phyloP scores from a whole-genome alignment of 2,113 vertebrate species.

The Nesoenas mayeri region DNA sequence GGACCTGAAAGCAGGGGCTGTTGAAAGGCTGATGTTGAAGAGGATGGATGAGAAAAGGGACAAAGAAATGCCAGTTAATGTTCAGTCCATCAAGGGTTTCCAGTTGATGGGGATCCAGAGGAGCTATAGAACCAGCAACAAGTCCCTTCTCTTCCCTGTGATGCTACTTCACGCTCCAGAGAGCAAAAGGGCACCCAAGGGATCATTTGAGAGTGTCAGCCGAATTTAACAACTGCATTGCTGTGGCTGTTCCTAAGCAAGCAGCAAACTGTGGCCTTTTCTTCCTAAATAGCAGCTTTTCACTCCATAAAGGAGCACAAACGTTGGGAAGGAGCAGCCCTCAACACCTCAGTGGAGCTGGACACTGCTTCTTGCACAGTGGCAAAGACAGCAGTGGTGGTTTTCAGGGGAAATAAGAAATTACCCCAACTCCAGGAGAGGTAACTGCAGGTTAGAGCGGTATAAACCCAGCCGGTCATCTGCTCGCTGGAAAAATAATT shows the following conservation, averaged over 20 bases:
- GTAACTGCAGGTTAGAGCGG: constrained; percentile 61
- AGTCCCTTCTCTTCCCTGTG: background rate
- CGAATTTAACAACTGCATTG: background rate
- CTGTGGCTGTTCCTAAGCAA: background rate
- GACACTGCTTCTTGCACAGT: background rate
- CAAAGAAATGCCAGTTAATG: background rate
- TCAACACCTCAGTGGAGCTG: background rate
- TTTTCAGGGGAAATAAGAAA: constrained; percentile 17
- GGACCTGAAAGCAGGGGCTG: background rate
- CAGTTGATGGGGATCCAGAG: background rate
- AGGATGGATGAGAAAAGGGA: background rate
- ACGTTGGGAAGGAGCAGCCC: background rate
- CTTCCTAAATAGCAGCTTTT: constrained; percentile 3
- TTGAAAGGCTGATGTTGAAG: background rate
- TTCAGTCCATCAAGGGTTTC: background rate
- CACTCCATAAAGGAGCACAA: background rate
- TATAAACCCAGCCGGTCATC: constrained; percentile 23
- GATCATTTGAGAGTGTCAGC: background rate
- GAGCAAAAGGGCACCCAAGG: background rate
- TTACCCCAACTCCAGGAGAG: background rate
- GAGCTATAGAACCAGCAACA: background rate
- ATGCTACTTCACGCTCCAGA: background rate
- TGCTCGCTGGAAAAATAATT: constrained; percentile 58
- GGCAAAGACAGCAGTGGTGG: background rate
- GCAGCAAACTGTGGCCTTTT: background rate